A percentile compares a stretch with the other conserved stretches of the same genome.
These are phyloP conservation scores for Parapsyche elsis DNA, from an alignment of 1,140 invertebrate species.

Conservation along the genomic window DNA sequence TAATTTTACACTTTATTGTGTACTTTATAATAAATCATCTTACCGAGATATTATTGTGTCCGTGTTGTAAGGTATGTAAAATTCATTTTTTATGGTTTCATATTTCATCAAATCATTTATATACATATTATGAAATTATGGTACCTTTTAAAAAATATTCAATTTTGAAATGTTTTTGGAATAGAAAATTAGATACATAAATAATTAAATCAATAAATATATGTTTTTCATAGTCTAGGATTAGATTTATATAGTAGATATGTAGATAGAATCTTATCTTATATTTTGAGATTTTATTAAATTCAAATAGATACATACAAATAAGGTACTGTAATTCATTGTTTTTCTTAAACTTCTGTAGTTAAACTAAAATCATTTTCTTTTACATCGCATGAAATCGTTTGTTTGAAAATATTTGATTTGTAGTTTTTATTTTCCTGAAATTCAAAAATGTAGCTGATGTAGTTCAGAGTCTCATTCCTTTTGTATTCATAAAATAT, in stretches of 20 bases:
- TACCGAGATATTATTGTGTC: neutral
- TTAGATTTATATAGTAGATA: neutral
- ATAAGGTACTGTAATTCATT: neutral
- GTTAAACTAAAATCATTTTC: neutral
- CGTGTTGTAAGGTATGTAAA: conserved; percentile 31
- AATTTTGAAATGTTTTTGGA: neutral
- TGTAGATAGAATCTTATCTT: neutral
- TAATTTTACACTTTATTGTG: neutral
- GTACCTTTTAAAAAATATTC: neutral
- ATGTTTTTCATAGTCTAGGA: too few species aligned
- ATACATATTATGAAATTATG: neutral
- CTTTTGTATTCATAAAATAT: conserved; percentile 19
- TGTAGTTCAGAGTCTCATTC: neutral
- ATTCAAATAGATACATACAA: neutral
- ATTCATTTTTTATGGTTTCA: neutral
- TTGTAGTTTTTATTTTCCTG: neutral
- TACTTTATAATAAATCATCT: neutral
- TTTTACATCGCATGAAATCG: neutral
- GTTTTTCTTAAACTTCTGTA: neutral
- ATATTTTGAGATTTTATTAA: neutral
- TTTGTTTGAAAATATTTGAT: neutral
- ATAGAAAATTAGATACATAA: neutral
- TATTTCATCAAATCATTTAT: neutral
- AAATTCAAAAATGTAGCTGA: too few species aligned
- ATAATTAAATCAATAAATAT: too few species aligned